Percentiles rank a stretch among this genome's conserved stretches.
Conservation (phyloP, 2,113 vertebrate species). For the Prunella himalayana region DNA sequence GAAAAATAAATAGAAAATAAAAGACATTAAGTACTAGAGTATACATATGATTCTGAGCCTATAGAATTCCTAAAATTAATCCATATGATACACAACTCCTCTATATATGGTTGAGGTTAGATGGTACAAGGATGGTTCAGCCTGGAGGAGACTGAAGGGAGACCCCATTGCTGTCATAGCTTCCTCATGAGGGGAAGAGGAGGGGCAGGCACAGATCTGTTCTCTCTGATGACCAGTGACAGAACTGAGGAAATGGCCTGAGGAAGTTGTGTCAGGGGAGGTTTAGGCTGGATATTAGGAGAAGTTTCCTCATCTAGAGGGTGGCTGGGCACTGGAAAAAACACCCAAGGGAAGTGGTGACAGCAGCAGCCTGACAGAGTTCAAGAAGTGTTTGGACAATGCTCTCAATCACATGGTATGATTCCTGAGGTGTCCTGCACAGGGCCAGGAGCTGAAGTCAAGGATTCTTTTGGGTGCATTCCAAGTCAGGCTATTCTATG, state of each 20-base stretch:
- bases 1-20: neutral
- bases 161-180: neutral
- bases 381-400: neutral
- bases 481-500: neutral
- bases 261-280: neutral
- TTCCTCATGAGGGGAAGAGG: rapidly evolving
- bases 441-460: neutral
- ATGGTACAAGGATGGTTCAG: neutral
- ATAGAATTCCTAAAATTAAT: neutral
- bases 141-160: neutral
- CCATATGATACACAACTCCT: neutral
- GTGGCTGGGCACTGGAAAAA: neutral
- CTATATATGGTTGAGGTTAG: neutral
- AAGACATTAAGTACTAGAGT: neutral
- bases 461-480: neutral
- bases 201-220: neutral
- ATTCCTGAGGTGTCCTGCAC: neutral
- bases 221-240: neutral
- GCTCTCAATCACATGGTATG: neutral
- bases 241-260: neutral
- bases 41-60: neutral
- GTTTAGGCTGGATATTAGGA: neutral
- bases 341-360: neutral
- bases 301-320: neutral
- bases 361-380: neutral